Evolutionary conservation across 2,113 vertebrate species (phyloP).

Genomic region (Tauraco erythrolophus): DNA sequence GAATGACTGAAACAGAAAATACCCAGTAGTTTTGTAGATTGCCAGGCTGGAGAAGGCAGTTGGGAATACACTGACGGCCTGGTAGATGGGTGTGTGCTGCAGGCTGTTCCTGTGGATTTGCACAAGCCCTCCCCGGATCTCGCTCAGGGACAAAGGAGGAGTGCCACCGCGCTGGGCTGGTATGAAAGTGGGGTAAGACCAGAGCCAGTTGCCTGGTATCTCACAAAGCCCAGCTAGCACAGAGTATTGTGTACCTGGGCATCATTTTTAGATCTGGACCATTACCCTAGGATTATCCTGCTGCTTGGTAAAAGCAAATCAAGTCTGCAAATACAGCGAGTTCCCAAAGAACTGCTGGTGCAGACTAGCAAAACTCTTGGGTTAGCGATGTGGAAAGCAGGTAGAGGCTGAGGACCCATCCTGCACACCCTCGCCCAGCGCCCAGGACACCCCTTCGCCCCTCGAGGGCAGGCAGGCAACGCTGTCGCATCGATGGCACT

Average conservation of each 20-base stretch:
- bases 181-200: neutral
- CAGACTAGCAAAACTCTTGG: neutral
- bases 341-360: accelerated
- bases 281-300: neutral
- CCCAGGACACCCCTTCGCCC: accelerated
- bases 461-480: accelerated
- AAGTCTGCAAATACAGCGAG: neutral
- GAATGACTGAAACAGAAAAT: neutral
- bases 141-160: accelerated
- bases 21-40: neutral
- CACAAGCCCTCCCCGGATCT: neutral
- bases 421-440: accelerated
- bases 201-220: neutral
- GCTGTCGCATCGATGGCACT: accelerated
- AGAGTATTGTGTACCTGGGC: neutral
- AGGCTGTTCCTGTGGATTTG: neutral
- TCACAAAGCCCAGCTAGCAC: neutral
- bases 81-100: neutral
- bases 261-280: neutral
- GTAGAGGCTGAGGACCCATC: neutral
- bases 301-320: neutral
- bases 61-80: neutral
- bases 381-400: neutral
- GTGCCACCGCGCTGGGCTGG: neutral
- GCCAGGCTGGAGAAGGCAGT: neutral